A percentile compares a stretch with the other conserved stretches of the same genome.
These are phyloP conservation scores for Trissolcus japonicus DNA, from an alignment of 2,888 invertebrate species.

Conservation along the genomic window DNA sequence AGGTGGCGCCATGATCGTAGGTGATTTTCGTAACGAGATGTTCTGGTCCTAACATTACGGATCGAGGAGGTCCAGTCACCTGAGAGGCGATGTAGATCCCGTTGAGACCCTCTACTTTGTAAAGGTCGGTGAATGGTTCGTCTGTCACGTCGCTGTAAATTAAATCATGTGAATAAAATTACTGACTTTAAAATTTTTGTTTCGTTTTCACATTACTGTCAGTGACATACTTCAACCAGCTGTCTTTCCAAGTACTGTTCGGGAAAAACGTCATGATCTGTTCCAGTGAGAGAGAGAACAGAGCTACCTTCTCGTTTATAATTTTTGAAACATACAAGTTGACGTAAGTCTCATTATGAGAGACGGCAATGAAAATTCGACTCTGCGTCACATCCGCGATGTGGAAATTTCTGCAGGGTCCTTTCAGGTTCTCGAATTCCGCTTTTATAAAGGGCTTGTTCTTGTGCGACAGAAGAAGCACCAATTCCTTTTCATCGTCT, in stretches of 20 bases:
- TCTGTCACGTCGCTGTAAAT: constrained; percentile 83
- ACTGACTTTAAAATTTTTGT: not conserved
- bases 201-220: not conserved
- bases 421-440: constrained; percentile 83
- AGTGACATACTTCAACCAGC: constrained; percentile 86
- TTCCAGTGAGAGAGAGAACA: constrained; percentile 87
- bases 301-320: constrained; percentile 79
- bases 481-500: constrained; percentile 72
- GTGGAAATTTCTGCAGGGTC: constrained; percentile 83
- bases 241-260: constrained; percentile 86
- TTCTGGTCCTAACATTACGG: constrained; percentile 81
- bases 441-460: constrained; percentile 84
- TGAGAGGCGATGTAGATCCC: constrained; percentile 94
- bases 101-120: constrained; percentile 89
- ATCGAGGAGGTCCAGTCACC: constrained; percentile 79
- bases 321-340: constrained; percentile 90
- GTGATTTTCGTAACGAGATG: constrained; percentile 88
- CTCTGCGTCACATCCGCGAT: constrained; percentile 90
- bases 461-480: constrained; percentile 87
- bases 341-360: constrained; percentile 84
- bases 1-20: constrained; percentile 90
- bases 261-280: constrained; percentile 90
- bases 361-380: constrained; percentile 88
- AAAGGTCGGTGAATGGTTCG: constrained; percentile 90
- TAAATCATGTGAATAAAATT: not conserved